Evolutionary conservation across 2,797 vertebrate species (phyloP).

Genomic region (Zalophus californianus): DNA sequence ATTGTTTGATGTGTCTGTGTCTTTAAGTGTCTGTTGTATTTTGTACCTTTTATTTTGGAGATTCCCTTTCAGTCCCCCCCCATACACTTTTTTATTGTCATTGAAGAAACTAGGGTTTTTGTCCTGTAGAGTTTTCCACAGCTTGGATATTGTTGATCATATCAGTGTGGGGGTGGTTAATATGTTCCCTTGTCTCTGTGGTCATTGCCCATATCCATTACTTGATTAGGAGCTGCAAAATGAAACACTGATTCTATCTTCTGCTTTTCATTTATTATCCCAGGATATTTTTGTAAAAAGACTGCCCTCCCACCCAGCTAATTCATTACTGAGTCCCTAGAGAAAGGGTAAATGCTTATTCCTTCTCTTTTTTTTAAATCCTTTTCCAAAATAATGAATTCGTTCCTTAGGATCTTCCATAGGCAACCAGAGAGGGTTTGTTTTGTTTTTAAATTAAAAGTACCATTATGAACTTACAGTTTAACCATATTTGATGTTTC

Average conservation of each 20-base stretch:
- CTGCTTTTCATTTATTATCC: neutral
- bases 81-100: neutral
- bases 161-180: neutral
- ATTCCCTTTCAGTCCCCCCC: neutral
- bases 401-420: neutral
- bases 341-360: neutral
- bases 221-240: neutral
- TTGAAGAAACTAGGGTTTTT: neutral
- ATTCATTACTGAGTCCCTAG: neutral
- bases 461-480: neutral
- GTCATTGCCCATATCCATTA: neutral
- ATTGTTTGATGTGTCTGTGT: neutral
- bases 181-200: neutral
- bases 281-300: neutral
- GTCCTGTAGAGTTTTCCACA: neutral
- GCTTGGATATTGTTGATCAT: neutral
- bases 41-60: neutral
- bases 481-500: neutral
- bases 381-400: neutral
- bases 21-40: neutral
- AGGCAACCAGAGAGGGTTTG: neutral
- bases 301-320: neutral
- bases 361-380: neutral
- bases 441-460: constrained; percentile 8
- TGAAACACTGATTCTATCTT: neutral